Conservation (phyloP, 2,888 invertebrate species). For the Cyaniris semiargus region DNA sequence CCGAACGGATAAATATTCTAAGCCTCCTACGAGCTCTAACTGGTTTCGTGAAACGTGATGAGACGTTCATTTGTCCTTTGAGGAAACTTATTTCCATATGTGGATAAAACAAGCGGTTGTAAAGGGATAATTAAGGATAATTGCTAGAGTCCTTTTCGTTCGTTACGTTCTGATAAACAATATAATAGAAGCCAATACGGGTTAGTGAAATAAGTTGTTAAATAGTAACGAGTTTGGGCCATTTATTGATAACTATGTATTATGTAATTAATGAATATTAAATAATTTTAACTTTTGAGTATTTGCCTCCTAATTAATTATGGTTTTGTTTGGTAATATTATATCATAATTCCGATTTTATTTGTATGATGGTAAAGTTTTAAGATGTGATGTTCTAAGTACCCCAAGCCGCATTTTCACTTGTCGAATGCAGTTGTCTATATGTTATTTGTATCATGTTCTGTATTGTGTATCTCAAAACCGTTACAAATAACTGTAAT, state of each 20-base stretch:
- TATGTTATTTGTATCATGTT: slow-evolving; percentile 59
- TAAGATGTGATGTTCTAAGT: too few relatives aligned
- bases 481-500: slow-evolving; percentile 48
- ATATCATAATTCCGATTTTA: too few relatives aligned
- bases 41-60: slow-evolving; percentile 29
- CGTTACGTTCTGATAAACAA: slow-evolving; percentile 7
- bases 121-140: slow-evolving; percentile 30
- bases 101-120: slow-evolving; percentile 27
- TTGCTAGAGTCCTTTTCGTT: slow-evolving; percentile 12
- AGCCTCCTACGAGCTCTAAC: slow-evolving; percentile 28
- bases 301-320: too few relatives aligned
- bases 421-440: slow-evolving; percentile 48
- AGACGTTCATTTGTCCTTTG: slow-evolving; percentile 31
- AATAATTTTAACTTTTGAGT: not conserved
- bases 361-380: too few relatives aligned
- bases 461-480: slow-evolving; percentile 57
- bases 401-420: slow-evolving; percentile 67
- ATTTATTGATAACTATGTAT: not conserved
- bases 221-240: not conserved
- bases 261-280: too few relatives aligned
- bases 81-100: slow-evolving; percentile 31
- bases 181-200: not conserved
- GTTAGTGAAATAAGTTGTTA: slow-evolving; percentile 6
- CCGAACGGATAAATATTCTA: slow-evolving; percentile 25
- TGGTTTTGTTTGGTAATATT: too few relatives aligned